Conservation (phyloP, 2,888 invertebrate species). For the Nezara viridula region DNA sequence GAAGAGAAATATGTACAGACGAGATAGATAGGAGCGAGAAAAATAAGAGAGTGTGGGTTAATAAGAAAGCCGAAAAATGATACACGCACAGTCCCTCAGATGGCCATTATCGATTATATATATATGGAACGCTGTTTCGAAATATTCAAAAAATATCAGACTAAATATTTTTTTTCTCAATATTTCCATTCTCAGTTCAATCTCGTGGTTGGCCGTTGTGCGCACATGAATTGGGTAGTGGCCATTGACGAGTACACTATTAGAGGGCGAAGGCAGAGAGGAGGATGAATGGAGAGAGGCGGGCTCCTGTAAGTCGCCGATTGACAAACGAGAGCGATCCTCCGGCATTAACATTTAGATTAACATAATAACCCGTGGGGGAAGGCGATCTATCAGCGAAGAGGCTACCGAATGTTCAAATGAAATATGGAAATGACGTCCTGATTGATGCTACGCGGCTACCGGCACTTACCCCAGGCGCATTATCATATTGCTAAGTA, state of each 20-base stretch:
- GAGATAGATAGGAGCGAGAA: too few species aligned
- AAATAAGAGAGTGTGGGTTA: too few species aligned
- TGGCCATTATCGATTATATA: too few species aligned
- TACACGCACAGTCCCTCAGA: too few species aligned
- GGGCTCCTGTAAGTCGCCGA: constrained; percentile 35
- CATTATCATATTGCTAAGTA: constrained; percentile 65
- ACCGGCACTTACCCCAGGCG: constrained; percentile 63
- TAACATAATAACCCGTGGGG: constrained; percentile 63
- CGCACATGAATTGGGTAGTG: background rate
- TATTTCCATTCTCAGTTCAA: too few species aligned
- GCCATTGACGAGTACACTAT: constrained; percentile 35
- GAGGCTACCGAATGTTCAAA: constrained; percentile 56
- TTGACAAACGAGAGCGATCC: constrained; percentile 59
- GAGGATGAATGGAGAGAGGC: constrained; percentile 1
- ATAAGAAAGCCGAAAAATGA: too few species aligned
- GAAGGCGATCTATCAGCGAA: constrained; percentile 29
- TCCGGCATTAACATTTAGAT: constrained; percentile 64
- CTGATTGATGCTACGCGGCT: constrained; percentile 63
- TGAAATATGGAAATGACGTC: constrained; percentile 64
- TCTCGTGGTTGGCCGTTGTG: too few species aligned
- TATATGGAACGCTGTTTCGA: too few species aligned
- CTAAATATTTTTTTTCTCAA: too few species aligned
- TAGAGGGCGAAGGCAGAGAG: background rate
- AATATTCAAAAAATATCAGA: too few species aligned
- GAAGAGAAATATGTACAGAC: too few species aligned